phyloP scores from a whole-genome alignment of 2,888 invertebrate species.

The Nipponacmea schrenckii region DNA sequence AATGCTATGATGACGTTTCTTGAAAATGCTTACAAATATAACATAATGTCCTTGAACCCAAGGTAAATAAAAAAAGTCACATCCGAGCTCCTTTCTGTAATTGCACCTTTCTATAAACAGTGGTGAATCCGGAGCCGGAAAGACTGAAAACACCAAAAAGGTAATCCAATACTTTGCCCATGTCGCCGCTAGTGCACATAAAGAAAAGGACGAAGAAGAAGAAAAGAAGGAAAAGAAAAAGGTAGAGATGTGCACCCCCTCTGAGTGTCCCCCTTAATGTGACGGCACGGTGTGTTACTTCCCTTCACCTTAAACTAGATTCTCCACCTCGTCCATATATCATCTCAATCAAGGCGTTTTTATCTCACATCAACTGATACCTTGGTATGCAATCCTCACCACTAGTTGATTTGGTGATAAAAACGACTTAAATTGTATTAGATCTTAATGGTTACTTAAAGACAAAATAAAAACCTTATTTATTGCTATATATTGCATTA shows the following conservation, averaged over 20 bases:
- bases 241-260: neutral
- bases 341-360: neutral
- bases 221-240: slow-evolving; percentile 42
- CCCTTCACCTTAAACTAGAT: neutral
- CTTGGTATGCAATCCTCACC: neutral
- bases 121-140: slow-evolving; percentile 99
- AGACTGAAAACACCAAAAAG: slow-evolving; percentile 99
- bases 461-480: too few relatives aligned
- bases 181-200: slow-evolving; percentile 78
- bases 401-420: slow-evolving; percentile 13
- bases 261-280: slow-evolving; percentile 5
- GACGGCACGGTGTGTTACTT: neutral
- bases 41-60: too few relatives aligned
- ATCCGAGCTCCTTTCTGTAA: too few relatives aligned
- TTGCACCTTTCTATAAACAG: slow-evolving; percentile 67
- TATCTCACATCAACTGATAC: neutral
- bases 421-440: too few relatives aligned
- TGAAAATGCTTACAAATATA: too few relatives aligned
- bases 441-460: too few relatives aligned
- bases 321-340: neutral
- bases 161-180: slow-evolving; percentile 96
- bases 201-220: slow-evolving; percentile 42
- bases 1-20: too few relatives aligned
- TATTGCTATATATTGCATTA: too few relatives aligned
- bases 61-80: too few relatives aligned